Conservation (phyloP, 2,888 invertebrate genomes). For the Erannis defoliaria region DNA sequence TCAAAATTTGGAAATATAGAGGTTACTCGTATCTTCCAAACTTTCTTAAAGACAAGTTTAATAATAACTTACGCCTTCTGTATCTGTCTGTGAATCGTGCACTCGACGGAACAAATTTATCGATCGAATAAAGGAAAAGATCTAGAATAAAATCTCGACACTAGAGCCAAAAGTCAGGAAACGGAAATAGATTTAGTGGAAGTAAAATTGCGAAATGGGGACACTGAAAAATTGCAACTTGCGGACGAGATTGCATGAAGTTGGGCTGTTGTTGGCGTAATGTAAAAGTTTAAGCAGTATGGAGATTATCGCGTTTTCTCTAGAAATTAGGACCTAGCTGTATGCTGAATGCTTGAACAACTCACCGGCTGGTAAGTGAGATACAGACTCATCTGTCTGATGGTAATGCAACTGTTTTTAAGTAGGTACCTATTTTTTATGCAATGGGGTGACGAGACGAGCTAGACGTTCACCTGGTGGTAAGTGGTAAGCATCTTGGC, state of each 20-base stretch:
- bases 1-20: too few species aligned
- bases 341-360: too few species aligned
- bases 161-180: slow-evolving; percentile 21
- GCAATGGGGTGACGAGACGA: too few species aligned
- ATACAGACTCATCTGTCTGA: too few species aligned
- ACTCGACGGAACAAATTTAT: slow-evolving; percentile 6
- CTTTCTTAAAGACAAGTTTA: slow-evolving; percentile 3
- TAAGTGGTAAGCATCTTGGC: too few species aligned
- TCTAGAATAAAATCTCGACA: slow-evolving; percentile 20
- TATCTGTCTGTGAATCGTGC: neutral
- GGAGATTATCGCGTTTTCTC: neutral
- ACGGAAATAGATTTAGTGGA: slow-evolving; percentile 32
- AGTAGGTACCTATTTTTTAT: too few species aligned
- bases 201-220: slow-evolving; percentile 35
- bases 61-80: slow-evolving; percentile 6
- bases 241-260: slow-evolving; percentile 33
- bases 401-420: too few species aligned
- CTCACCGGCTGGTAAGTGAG: too few species aligned
- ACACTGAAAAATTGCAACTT: slow-evolving; percentile 39
- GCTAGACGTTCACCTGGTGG: too few species aligned
- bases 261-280: slow-evolving; percentile 18
- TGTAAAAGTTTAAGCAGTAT: slow-evolving; percentile 8
- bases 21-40: neutral
- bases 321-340: neutral
- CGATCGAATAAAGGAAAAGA: slow-evolving; percentile 4